Conservation (phyloP, 2,888 invertebrate species). For the Harmothoe impar region DNA sequence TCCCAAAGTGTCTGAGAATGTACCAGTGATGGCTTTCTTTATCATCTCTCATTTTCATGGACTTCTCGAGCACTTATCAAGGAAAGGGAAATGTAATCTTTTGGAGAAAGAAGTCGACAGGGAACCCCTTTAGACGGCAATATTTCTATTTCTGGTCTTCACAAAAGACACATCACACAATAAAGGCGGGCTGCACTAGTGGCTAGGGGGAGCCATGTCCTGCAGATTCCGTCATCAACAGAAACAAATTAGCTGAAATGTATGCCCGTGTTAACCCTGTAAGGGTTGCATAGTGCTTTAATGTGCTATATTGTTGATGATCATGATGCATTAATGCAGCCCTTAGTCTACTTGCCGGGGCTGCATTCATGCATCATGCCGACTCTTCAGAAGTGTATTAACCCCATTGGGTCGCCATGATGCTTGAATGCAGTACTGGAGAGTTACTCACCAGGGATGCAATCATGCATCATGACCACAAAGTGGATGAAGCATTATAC, state of each 20-base stretch:
- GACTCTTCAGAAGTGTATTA: too few relatives aligned
- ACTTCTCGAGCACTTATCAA: not conserved
- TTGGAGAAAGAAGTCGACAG: not conserved
- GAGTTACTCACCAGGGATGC: too few relatives aligned
- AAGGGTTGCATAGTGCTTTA: not conserved
- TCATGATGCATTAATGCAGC: too few relatives aligned
- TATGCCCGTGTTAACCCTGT: conserved; percentile 23
- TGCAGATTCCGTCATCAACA: conserved; percentile 24
- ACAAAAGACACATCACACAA: conserved; percentile 36
- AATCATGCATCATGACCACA: too few relatives aligned
- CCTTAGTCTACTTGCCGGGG: too few relatives aligned
- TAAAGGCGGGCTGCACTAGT: not conserved
- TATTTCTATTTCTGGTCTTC: not conserved
- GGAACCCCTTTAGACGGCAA: not conserved
- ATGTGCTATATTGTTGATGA: too few relatives aligned
- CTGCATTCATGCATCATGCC: too few relatives aligned
- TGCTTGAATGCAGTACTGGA: too few relatives aligned
- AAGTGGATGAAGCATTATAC: too few relatives aligned
- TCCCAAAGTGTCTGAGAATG: not conserved
- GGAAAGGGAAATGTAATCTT: conserved; percentile 32
- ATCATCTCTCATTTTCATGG: not conserved
- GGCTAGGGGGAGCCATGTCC: conserved; percentile 47
- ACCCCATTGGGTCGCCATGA: too few relatives aligned
- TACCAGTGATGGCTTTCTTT: not conserved
- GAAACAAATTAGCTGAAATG: conserved; percentile 57